Conservation (phyloP, 2,797 vertebrate species). For the Aldrovandia affinis region DNA sequence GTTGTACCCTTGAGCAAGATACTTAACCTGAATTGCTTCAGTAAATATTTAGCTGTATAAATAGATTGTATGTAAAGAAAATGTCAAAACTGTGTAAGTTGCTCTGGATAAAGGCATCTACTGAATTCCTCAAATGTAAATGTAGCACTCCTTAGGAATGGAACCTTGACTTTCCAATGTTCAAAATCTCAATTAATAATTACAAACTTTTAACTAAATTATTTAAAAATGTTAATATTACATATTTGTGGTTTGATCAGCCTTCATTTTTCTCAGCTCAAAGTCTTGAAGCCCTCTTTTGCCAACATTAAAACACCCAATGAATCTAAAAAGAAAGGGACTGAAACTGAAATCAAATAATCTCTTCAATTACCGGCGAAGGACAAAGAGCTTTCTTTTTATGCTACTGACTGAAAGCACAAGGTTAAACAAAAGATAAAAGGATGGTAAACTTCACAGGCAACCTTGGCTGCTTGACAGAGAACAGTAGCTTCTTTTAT, state of each 20-base stretch:
- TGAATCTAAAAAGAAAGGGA: neutral
- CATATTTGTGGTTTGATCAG: neutral
- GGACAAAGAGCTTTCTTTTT: conserved; percentile 16
- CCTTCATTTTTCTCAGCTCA: neutral
- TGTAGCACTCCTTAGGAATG: too few relatives aligned
- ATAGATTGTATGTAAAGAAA: too few relatives aligned
- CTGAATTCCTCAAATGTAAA: too few relatives aligned
- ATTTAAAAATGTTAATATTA: neutral
- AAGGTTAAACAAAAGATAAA: conserved; percentile 25
- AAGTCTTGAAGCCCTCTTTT: neutral
- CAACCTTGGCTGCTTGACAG: conserved; percentile 18
- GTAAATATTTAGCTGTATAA: too few relatives aligned
- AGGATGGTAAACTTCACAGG: conserved; percentile 20
- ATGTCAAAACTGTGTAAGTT: too few relatives aligned
- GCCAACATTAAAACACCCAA: neutral
- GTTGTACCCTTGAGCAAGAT: too few relatives aligned
- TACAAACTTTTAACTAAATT: too few relatives aligned
- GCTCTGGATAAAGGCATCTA: too few relatives aligned
- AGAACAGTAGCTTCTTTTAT: neutral
- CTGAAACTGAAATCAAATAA: neutral
- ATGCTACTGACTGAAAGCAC: conserved; percentile 23
- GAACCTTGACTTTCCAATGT: too few relatives aligned
- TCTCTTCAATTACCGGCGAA: conserved; percentile 12
- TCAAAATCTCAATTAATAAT: too few relatives aligned
- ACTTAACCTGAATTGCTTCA: too few relatives aligned